Evolutionary conservation across 2,888 invertebrate species (phyloP), one percentile per base, ranked within the genome.

Genomic region (Doris montereyensis): DNA sequence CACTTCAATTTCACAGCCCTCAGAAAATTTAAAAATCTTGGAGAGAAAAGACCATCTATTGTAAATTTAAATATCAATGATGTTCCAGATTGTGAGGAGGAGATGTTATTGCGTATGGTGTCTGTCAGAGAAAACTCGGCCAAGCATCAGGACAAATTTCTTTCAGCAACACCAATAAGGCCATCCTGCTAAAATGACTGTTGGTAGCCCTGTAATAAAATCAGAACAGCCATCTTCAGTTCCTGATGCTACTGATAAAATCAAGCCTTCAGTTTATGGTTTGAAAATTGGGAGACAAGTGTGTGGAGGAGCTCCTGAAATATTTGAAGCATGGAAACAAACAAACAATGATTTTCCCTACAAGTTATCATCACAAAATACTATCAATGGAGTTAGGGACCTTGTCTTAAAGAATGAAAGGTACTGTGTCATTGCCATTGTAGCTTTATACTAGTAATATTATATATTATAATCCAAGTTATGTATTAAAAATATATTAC

Each of bases 211-310:
- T 2, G 35, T 5, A 35, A 10, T 28, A 24, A 35, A 58, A 10
- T n/a, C n/a, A n/a, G n/a, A n/a, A n/a, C n/a, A n/a, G n/a, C n/a
- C n/a, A n/a, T n/a, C n/a, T n/a, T n/a, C n/a, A n/a, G n/a, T n/a
- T n/a, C 21, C 13, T 32, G 68, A 57, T 28, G 60, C 35, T 28
- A 74, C 80, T 65, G 77, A 81, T 26, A 70, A 67, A 52, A 65
- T 86, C 32, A 84, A 84, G 73, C 86, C 86, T 24, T 84, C 84
- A 5, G 83, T 86, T 0, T 86, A 81, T 83, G 85, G 86, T 4
- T 74, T 86, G 30, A 80, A 82, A 58, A 80, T 80, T 41, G 82
- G 84, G 28, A 78, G 86, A 67, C 85, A 86, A 60, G 81, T 86
- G 5, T 86, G 79, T 83, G 86, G 86, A 3, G 83, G 83, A 80